These are phyloP conservation scores for Oxystoma pomonae DNA, from an alignment of 2,888 invertebrate genomes.

Conservation along the genomic window DNA sequence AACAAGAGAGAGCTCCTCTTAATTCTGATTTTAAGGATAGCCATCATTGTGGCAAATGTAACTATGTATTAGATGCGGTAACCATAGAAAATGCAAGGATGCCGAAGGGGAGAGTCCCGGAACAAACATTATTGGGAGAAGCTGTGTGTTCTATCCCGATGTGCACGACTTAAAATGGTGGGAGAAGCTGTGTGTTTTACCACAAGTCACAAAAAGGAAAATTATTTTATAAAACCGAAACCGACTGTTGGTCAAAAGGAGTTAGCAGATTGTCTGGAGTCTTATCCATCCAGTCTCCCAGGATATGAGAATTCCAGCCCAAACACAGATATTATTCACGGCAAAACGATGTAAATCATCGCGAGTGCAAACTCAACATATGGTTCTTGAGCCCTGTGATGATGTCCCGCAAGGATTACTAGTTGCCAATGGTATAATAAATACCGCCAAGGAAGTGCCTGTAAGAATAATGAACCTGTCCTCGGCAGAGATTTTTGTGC, in stretches of 20 bases:
- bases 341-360: constrained; percentile 1
- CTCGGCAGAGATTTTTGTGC: no score
- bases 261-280: no score
- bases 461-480: no score
- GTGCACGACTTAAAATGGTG: no score
- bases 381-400: constrained; percentile 2
- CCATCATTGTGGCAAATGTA: background rate
- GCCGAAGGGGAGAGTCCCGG: background rate
- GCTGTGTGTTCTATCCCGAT: background rate
- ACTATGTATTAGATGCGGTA: background rate
- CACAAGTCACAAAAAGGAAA: no score
- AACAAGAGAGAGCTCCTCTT: background rate
- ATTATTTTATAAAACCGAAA: no score
- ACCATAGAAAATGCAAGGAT: no score
- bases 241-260: no score
- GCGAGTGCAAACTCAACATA: constrained; percentile 6
- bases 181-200: no score
- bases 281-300: no score
- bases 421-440: background rate
- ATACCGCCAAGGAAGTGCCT: background rate
- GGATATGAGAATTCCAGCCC: background rate
- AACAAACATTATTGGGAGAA: background rate
- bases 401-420: constrained; percentile 2
- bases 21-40: background rate
- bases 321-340: background rate